A percentile compares a stretch with the other conserved stretches of the same genome.
Evolutionary conservation across 1,140 invertebrate species (phyloP).

Genomic region (Magallana angulata): DNA sequence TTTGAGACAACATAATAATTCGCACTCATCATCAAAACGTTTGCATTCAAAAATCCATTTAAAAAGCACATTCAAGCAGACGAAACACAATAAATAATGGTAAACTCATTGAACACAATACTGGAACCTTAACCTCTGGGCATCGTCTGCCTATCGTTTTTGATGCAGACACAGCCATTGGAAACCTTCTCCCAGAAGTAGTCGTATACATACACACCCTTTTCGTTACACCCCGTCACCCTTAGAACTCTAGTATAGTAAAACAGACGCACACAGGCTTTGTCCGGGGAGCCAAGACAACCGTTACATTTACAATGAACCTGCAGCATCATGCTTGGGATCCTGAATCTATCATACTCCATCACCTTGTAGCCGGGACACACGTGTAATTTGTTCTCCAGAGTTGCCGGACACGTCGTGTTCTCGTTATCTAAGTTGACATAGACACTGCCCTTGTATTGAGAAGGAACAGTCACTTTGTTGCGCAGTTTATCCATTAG

Average conservation of each 20-base stretch:
- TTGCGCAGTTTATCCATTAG: background rate
- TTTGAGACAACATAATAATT: background rate
- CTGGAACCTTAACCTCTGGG: no score
- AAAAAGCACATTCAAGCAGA: no score
- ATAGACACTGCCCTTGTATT: background rate
- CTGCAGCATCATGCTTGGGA: conserved; percentile 3
- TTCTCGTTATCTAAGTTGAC: background rate
- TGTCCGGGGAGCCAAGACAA: background rate
- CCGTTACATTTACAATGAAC: background rate
- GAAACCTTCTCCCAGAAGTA: conserved; percentile 12
- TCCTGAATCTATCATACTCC: background rate
- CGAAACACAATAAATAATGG: no score
- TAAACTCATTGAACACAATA: no score
- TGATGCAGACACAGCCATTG: background rate
- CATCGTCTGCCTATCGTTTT: background rate
- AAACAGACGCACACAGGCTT: background rate
- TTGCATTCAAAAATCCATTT: no score
- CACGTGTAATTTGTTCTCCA: background rate
- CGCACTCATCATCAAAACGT: no score
- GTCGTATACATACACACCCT: background rate
- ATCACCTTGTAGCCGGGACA: conserved; percentile 6
- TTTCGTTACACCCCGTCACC: background rate
- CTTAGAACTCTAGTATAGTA: background rate
- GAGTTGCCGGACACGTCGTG: background rate
- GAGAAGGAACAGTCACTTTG: background rate